Evolutionary conservation across 2,888 invertebrate genomes (phyloP), one percentile per base, ranked within the genome.

Genomic region (Automeris io): DNA sequence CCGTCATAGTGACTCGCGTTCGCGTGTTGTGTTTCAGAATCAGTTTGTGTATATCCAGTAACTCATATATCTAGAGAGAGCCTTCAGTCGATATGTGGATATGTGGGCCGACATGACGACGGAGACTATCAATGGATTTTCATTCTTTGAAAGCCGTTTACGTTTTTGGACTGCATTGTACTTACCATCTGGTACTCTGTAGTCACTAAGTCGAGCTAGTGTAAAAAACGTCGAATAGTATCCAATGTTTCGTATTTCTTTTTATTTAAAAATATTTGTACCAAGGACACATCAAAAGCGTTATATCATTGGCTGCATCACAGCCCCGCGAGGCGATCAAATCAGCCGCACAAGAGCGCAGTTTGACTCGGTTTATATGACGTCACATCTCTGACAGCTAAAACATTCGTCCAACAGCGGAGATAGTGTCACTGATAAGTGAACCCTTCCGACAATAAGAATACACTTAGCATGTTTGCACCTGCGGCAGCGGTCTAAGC

Each of bases 381-480:
- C 85, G 83, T 86, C 85, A 86, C 77, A 75, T 49, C 71, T 80
- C 76, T 85, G 86, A 86, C 86, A 86, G 82, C 74, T 80, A 73
- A 75, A 82, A 79, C 82, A 82, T 85, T 85, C 85, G 80, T 86
- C 83, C 86, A 86, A 81, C 80, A 64, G 56, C 67, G 55, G 54
- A 85, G 86, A 86, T 86, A 82, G 83, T 85, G 86, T 86, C 86
- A 86, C 73, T 74, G 86, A 86, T 86, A 85, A 85, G 71, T 76
- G 77, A 82, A 77, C 85, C 83, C 80, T 81, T 80, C 81, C 73
- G 82, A 86, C 83, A 85, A 86, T 85, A 73, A 80, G 80, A 83
- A 82, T 64, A 83, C 83, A 86, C 83, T 86, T 86, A 83, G 75
- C 81, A 80, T 83, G 83, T 86, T 85, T 85, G 83, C 86, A 86